These are phyloP conservation scores for Tineola bisselliella DNA, from an alignment of 2,888 invertebrate genomes.

Conservation along the genomic window DNA sequence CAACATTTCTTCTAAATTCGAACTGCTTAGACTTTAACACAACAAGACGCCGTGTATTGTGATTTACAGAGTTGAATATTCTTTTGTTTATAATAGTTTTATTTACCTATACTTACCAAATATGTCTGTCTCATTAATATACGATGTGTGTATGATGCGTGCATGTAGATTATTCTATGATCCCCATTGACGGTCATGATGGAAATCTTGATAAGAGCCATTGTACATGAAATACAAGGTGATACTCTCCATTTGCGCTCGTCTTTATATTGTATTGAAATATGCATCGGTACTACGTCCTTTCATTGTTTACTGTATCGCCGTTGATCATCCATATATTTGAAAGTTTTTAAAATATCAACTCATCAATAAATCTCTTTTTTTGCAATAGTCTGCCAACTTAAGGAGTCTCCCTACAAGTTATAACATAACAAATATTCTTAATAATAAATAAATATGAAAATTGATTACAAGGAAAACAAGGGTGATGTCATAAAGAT, in stretches of 20 bases:
- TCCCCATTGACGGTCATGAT: conserved; percentile 5
- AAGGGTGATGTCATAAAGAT: conserved; percentile 2
- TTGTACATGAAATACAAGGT: conserved; percentile 35
- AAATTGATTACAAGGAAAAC: conserved; percentile 3
- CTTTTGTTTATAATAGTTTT: no score
- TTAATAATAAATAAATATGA: background rate
- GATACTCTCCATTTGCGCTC: conserved; percentile 36
- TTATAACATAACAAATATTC: background rate
- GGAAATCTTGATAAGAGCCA: conserved; percentile 30
- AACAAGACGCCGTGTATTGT: no score
- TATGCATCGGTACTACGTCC: background rate
- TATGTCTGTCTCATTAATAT: background rate
- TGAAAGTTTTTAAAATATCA: no score
- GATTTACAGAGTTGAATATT: no score
- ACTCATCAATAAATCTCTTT: no score
- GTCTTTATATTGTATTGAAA: conserved; percentile 37
- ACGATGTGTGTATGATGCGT: background rate
- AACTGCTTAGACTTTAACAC: no score
- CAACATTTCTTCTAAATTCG: no score
- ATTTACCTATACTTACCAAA: no score
- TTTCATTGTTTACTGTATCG: conserved; percentile 3
- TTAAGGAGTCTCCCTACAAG: background rate
- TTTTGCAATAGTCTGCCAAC: no score
- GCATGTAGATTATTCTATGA: background rate
- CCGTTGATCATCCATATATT: no score